Conservation (phyloP, 2,888 invertebrate species). For the Tineola bisselliella region DNA sequence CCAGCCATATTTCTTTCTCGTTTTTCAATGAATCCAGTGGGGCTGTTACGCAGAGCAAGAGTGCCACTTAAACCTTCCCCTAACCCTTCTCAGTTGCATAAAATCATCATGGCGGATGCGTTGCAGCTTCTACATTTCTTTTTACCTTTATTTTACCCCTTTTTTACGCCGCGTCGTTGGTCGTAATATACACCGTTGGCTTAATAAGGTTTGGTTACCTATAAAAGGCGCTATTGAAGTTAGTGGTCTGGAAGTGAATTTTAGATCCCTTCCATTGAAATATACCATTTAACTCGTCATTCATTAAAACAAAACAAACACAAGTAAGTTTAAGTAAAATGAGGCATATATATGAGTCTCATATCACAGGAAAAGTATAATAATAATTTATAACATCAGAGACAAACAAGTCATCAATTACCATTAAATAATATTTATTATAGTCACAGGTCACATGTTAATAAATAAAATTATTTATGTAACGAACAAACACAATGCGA, state of each 20-base stretch:
- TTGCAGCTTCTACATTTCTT: conserved; percentile 33
- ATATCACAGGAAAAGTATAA: too few relatives aligned
- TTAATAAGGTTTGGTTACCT: conserved; percentile 8
- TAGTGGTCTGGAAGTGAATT: conserved; percentile 10
- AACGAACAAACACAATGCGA: too few relatives aligned
- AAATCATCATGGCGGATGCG: conserved; percentile 60
- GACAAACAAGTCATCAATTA: too few relatives aligned
- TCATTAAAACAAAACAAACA: too few relatives aligned
- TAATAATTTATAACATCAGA: too few relatives aligned
- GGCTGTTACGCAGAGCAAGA: conserved; percentile 48
- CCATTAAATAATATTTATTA: too few relatives aligned
- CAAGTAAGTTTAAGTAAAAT: too few relatives aligned
- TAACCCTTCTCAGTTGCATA: conserved; percentile 46
- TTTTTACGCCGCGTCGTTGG: conserved; percentile 30
- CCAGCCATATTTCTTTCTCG: conserved; percentile 6
- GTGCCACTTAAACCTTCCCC: conserved; percentile 56
- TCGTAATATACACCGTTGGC: conserved; percentile 52
- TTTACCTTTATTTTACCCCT: conserved; percentile 38
- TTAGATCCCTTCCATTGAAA: background rate
- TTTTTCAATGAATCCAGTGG: conserved; percentile 16
- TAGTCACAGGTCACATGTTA: too few relatives aligned
- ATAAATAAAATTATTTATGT: too few relatives aligned
- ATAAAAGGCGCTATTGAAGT: conserved; percentile 4
- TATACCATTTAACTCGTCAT: background rate
- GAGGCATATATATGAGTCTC: too few relatives aligned